phyloP scores from a whole-genome alignment of 2,888 invertebrate species.

The Elegia similella region DNA sequence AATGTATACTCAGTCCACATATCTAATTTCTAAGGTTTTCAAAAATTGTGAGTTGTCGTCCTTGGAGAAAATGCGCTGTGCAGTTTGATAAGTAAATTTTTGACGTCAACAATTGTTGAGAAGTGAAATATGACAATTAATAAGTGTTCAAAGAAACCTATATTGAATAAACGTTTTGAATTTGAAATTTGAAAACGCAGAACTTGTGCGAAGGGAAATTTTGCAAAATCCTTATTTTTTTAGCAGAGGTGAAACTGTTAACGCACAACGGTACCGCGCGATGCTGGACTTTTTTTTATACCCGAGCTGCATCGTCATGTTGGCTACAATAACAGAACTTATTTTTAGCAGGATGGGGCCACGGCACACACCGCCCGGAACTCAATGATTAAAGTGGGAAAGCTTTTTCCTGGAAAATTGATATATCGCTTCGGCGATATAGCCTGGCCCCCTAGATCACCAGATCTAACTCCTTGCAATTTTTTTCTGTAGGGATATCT shows the following conservation, averaged over 20 bases:
- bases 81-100: too few relatives aligned
- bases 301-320: not conserved
- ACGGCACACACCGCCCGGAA: not conserved
- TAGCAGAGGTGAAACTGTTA: not conserved
- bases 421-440: slow-evolving; percentile 27
- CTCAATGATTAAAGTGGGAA: not conserved
- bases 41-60: too few relatives aligned
- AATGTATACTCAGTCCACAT: too few relatives aligned
- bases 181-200: too few relatives aligned
- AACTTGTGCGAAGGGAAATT: too few relatives aligned
- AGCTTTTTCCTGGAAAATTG: slow-evolving; percentile 22
- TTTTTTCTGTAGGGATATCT: slow-evolving; percentile 26
- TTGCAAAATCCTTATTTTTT: not conserved
- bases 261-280: not conserved
- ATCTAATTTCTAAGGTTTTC: too few relatives aligned
- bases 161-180: too few relatives aligned
- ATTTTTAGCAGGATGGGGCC: not conserved
- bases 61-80: too few relatives aligned
- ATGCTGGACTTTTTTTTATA: not conserved
- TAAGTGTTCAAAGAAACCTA: too few relatives aligned
- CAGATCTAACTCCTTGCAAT: slow-evolving; percentile 30
- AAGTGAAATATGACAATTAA: too few relatives aligned
- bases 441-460: slow-evolving; percentile 32
- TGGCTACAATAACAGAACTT: not conserved
- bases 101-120: too few relatives aligned